These are phyloP conservation scores for Ceratina calcarata DNA, from an alignment of 1,140 invertebrate genomes.

Conservation along the genomic window DNA sequence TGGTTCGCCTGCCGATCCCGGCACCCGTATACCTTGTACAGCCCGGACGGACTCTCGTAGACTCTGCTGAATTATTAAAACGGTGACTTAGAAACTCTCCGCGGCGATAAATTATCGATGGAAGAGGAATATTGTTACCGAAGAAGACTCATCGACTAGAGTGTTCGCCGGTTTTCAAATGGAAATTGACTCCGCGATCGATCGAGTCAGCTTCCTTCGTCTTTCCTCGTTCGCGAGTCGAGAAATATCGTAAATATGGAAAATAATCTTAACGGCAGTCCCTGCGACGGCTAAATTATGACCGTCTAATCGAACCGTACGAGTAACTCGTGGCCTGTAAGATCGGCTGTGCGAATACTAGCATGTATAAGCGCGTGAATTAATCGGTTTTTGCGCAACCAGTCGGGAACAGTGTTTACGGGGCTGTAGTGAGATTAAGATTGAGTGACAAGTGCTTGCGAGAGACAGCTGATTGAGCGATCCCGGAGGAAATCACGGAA, in stretches of 20 bases:
- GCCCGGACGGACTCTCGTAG: slow-evolving; percentile 6
- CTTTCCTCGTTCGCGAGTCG: not conserved
- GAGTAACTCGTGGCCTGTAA: not conserved
- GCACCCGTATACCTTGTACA: slow-evolving; percentile 36
- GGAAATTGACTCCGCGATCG: slow-evolving; percentile 18
- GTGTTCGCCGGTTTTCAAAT: slow-evolving; percentile 22
- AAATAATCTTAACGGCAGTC: slow-evolving; percentile 34
- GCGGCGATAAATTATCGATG: slow-evolving; percentile 31
- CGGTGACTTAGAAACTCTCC: slow-evolving; percentile 27
- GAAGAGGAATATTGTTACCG: slow-evolving; percentile 13
- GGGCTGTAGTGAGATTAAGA: slow-evolving; percentile 20
- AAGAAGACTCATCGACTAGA: slow-evolving; percentile 19
- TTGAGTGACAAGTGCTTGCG: slow-evolving; percentile 25
- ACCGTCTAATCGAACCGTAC: slow-evolving; percentile 30
- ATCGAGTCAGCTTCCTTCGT: not conserved
- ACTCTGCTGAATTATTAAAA: slow-evolving; percentile 55
- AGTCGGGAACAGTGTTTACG: not conserved
- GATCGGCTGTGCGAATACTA: not conserved
- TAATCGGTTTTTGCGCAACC: slow-evolving; percentile 41
- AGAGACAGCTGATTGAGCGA: slow-evolving; percentile 30
- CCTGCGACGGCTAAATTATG: slow-evolving; percentile 33
- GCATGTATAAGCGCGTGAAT: slow-evolving; percentile 3
- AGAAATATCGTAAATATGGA: slow-evolving; percentile 29
- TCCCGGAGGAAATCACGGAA: slow-evolving; percentile 7
- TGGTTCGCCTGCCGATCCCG: slow-evolving; percentile 12